Evolutionary conservation across 92 coral and sea anemone genomes (phyloP).

Genomic region (Epizoanthus rinbou): DNA sequence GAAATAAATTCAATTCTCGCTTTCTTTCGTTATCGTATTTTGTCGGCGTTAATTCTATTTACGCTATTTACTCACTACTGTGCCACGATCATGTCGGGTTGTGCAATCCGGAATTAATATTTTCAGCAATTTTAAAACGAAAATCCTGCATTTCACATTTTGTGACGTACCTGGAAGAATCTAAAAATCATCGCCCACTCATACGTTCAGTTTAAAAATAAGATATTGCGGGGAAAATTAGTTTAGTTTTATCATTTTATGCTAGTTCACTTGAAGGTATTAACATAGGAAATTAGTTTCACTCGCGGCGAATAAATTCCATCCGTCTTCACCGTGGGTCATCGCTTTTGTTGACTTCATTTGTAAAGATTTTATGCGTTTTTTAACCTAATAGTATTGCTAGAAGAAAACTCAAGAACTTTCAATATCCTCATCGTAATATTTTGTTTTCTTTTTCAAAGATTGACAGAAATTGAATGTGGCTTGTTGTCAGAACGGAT

Average conservation of each 20-base stretch:
- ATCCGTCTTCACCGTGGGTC: slow-evolving; percentile 43
- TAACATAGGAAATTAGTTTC: slow-evolving; percentile 45
- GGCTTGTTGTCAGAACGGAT: slow-evolving; percentile 16
- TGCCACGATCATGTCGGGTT: slow-evolving; percentile 49
- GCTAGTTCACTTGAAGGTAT: slow-evolving; percentile 8
- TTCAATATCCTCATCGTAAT: slow-evolving; percentile 3
- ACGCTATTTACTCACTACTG: slow-evolving; percentile 54
- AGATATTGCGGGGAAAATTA: background rate
- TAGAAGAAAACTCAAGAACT: slow-evolving; percentile 8
- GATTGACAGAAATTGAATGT: slow-evolving; percentile 8
- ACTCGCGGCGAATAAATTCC: slow-evolving; percentile 1
- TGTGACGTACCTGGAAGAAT: background rate
- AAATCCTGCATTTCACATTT: background rate
- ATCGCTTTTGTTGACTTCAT: slow-evolving; percentile 34
- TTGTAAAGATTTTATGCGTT: slow-evolving; percentile 4
- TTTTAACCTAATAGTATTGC: slow-evolving; percentile 24
- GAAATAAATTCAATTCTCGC: slow-evolving; percentile 73
- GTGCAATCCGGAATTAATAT: background rate
- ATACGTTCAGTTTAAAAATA: background rate
- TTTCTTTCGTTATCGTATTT: slow-evolving; percentile 53
- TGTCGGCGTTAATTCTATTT: slow-evolving; percentile 75
- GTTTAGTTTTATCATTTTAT: background rate
- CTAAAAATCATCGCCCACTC: background rate
- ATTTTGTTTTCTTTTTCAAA: slow-evolving; percentile 12
- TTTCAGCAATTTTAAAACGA: background rate